Evolutionary conservation across 2,797 vertebrate genomes (phyloP).

Genomic region (Odontamblyopus lacepedii): DNA sequence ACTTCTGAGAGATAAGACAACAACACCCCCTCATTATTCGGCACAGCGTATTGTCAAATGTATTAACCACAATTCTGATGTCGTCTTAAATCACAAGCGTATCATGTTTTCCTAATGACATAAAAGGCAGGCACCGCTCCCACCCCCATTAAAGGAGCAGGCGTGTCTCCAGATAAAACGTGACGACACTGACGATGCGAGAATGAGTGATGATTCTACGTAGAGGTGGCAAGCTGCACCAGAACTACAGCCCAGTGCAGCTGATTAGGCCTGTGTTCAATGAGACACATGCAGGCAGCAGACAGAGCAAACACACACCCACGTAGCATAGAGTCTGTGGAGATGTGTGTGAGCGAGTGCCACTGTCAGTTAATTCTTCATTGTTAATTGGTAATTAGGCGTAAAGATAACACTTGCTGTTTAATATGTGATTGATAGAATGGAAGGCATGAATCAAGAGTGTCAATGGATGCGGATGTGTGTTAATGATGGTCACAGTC

Average conservation of each 20-base stretch:
- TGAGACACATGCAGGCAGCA: conserved; percentile 26
- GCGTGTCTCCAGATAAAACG: conserved; percentile 53
- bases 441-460: conserved; percentile 38
- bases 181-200: conserved; percentile 61
- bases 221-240: conserved; percentile 46
- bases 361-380: conserved; percentile 65
- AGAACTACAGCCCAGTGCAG: conserved; percentile 39
- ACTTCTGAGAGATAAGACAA: conserved; percentile 28
- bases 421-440: conserved; percentile 60
- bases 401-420: conserved; percentile 56
- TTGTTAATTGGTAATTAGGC: conserved; percentile 69
- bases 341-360: conserved; percentile 29
- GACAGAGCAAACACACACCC: conserved; percentile 9
- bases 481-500: neutral
- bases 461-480: conserved; percentile 4
- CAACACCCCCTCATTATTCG: conserved; percentile 41
- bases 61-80: conserved; percentile 36
- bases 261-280: conserved; percentile 46
- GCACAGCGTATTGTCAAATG: conserved; percentile 40
- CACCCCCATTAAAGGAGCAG: conserved; percentile 64
- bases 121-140: conserved; percentile 56
- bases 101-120: conserved; percentile 73
- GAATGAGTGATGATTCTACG: conserved; percentile 61
- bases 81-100: conserved; percentile 63
- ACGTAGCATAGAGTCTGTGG: neutral